phyloP scores from a whole-genome alignment of 2,888 invertebrate species.

The Mamestra brassicae region DNA sequence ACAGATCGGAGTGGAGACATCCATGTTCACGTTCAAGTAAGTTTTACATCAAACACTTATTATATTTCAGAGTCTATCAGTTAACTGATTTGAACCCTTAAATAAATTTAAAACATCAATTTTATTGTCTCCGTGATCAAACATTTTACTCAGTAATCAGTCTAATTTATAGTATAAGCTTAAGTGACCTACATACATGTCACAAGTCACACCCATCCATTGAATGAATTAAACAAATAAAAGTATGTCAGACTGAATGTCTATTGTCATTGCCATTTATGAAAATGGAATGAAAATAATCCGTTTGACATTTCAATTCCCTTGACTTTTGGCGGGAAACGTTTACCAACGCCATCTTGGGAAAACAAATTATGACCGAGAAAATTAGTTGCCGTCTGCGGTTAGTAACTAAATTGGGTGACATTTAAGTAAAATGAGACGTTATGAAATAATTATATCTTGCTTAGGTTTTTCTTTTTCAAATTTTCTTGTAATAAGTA shows the following conservation, averaged over 20 bases:
- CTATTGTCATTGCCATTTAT: slow-evolving; percentile 33
- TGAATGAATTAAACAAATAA: slow-evolving; percentile 30
- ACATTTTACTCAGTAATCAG: slow-evolving; percentile 1
- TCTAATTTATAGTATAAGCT: slow-evolving; percentile 2
- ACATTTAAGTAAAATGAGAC: slow-evolving; percentile 10
- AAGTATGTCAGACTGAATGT: slow-evolving; percentile 17
- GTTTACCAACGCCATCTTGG: slow-evolving; percentile 42
- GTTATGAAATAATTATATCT: not conserved
- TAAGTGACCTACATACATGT: not conserved
- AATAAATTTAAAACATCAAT: not conserved
- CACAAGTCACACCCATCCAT: slow-evolving; percentile 12
- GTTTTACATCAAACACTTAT: slow-evolving; percentile 45
- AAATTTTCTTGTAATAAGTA: not conserved
- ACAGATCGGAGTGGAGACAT: slow-evolving; percentile 94
- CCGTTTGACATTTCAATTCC: slow-evolving; percentile 65
- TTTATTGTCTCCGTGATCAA: not conserved
- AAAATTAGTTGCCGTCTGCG: slow-evolving; percentile 27
- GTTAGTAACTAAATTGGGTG: not conserved
- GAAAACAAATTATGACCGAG: slow-evolving; percentile 39
- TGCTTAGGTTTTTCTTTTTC: not conserved
- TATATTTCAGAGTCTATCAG: not conserved
- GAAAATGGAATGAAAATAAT: slow-evolving; percentile 47
- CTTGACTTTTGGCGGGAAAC: slow-evolving; percentile 52
- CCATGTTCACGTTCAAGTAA: slow-evolving; percentile 95
- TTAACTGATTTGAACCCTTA: not conserved